A percentile compares a stretch with the other conserved stretches of the same genome.
These are phyloP conservation scores for Ceramica pisi DNA, from an alignment of 2,888 invertebrate species.

Conservation along the genomic window DNA sequence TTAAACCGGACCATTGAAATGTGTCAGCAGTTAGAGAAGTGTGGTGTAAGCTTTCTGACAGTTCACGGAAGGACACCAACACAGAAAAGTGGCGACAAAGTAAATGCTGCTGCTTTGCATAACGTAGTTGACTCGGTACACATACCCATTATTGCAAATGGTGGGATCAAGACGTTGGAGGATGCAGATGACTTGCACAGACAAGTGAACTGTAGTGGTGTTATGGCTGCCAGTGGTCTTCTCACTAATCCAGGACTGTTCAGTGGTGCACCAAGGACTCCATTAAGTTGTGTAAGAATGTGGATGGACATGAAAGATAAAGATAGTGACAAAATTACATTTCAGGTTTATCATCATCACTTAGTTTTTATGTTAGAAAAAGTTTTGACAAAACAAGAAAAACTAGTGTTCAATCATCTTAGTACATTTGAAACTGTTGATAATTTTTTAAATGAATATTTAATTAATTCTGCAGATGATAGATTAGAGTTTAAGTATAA, in stretches of 20 bases:
- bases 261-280: slow-evolving; percentile 93
- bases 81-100: slow-evolving; percentile 94
- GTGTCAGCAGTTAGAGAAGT: slow-evolving; percentile 94
- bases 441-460: slow-evolving; percentile 92
- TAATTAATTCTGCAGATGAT: slow-evolving; percentile 78
- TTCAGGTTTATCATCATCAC: slow-evolving; percentile 98
- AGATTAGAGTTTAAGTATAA: slow-evolving; percentile 65
- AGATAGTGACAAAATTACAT: slow-evolving; percentile 92
- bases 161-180: slow-evolving; percentile 94
- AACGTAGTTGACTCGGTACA: slow-evolving; percentile 93
- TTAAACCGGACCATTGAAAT: slow-evolving; percentile 94
- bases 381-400: slow-evolving; percentile 93
- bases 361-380: slow-evolving; percentile 98
- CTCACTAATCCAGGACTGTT: slow-evolving; percentile 98
- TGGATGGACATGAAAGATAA: slow-evolving; percentile 94
- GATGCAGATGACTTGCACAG: slow-evolving; percentile 93
- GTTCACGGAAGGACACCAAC: slow-evolving; percentile 97
- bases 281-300: slow-evolving; percentile 94
- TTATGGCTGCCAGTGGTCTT: slow-evolving; percentile 98
- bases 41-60: slow-evolving; percentile 97
- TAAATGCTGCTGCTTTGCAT: slow-evolving; percentile 93
- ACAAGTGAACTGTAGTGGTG: slow-evolving; percentile 94
- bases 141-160: slow-evolving; percentile 98
- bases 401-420: slow-evolving; percentile 95
- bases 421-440: slow-evolving; percentile 93